Percentiles rank a stretch among this genome's conserved stretches.
Conservation (phyloP, 2,888 invertebrate species). For the Megaustenia siamemsis region DNA sequence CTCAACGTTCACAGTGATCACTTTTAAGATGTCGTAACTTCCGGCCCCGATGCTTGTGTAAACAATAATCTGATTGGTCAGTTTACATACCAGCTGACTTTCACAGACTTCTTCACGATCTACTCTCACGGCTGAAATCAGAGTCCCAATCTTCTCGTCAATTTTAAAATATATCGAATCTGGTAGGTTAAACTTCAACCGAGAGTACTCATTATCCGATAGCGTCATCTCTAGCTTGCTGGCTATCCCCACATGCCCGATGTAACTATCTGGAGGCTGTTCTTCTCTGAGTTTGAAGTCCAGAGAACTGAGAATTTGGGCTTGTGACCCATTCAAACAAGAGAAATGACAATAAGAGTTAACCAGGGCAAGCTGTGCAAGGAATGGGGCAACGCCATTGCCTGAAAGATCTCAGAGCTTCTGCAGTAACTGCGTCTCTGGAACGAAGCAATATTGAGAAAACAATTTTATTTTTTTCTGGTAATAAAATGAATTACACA, state of each 20-base stretch:
- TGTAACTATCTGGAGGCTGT: slow-evolving; percentile 54
- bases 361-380: too few species aligned
- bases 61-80: slow-evolving; percentile 65
- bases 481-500: too few species aligned
- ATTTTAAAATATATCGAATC: slow-evolving; percentile 67
- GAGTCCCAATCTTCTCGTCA: slow-evolving; percentile 63
- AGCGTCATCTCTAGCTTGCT: slow-evolving; percentile 65
- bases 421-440: too few species aligned
- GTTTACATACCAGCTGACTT: slow-evolving; percentile 58
- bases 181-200: slow-evolving; percentile 67
- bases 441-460: too few species aligned
- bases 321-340: not conserved
- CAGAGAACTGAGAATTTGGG: slow-evolving; percentile 16
- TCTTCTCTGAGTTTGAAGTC: slow-evolving; percentile 58
- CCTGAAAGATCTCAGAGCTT: too few species aligned
- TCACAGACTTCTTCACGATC: slow-evolving; percentile 66
- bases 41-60: slow-evolving; percentile 57
- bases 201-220: slow-evolving; percentile 62
- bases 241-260: slow-evolving; percentile 70
- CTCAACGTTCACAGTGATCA: slow-evolving; percentile 64
- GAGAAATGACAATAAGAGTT: not conserved
- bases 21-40: slow-evolving; percentile 46
- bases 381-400: too few species aligned
- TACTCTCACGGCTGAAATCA: slow-evolving; percentile 64
- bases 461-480: too few species aligned